Evolutionary conservation across 30 jellyfish, hydroid and myxozoan species (phyloP).

Genomic region (Hydra vulgaris): DNA sequence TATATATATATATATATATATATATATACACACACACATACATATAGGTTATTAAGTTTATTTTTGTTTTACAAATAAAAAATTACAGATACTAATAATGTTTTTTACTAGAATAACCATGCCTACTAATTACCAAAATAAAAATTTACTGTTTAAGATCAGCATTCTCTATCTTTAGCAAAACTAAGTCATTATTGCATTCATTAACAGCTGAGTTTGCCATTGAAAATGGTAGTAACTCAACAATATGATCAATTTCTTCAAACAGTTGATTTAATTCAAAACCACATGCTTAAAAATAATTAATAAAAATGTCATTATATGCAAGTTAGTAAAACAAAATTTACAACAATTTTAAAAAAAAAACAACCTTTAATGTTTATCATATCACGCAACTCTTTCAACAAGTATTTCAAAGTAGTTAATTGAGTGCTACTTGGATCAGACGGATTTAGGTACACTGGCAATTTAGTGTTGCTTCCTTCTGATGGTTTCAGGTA

Average conservation of each 20-base stretch:
- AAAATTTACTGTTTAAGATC: conserved; percentile 44
- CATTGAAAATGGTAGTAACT: conserved; percentile 50
- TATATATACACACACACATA: no score
- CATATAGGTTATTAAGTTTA: no score
- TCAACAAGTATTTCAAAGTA: conserved; percentile 55
- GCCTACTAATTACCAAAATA: no score
- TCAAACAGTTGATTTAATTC: conserved; percentile 50
- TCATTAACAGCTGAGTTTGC: conserved; percentile 32
- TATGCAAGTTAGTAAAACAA: neutral
- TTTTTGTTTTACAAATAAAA: no score
- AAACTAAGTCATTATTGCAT: conserved; percentile 47
- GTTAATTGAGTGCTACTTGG: conserved; percentile 52
- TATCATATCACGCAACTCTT: conserved; percentile 37
- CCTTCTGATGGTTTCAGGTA: no score
- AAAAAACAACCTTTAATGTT: conserved; percentile 37
- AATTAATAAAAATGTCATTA: neutral
- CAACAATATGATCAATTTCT: conserved; percentile 66
- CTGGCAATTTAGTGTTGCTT: neutral
- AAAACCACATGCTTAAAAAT: conserved; percentile 27
- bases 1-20: no score
- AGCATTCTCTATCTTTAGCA: conserved; percentile 49
- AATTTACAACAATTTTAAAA: neutral
- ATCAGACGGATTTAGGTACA: no score
- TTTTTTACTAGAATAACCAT: no score
- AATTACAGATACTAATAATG: no score